A percentile compares a stretch with the other conserved stretches of the same genome.
Conservation (phyloP, 2,888 invertebrate genomes). For the Marronus borbonicus region DNA sequence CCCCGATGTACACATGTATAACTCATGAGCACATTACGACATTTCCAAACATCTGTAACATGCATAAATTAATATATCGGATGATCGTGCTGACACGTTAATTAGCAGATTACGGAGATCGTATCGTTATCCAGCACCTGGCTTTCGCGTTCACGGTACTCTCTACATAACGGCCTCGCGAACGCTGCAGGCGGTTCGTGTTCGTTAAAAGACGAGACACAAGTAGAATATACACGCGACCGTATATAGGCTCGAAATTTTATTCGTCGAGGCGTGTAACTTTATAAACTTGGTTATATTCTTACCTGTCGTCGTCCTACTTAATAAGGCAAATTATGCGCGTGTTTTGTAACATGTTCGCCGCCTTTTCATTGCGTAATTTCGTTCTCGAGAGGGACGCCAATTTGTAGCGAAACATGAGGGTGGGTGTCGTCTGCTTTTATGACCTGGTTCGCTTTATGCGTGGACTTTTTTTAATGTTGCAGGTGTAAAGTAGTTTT, state of each 20-base stretch:
- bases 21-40: not conserved
- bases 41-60: not conserved
- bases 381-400: not conserved
- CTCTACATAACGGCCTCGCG: too few species aligned
- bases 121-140: not conserved
- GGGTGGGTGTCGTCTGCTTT: not conserved
- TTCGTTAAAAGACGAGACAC: not conserved
- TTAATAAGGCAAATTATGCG: constrained; percentile 4
- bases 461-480: not conserved
- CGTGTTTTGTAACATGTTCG: not conserved
- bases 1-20: too few species aligned
- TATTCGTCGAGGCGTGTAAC: not conserved
- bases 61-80: constrained; percentile 22
- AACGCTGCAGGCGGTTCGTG: not conserved
- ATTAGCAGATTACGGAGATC: constrained; percentile 2
- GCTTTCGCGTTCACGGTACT: too few species aligned
- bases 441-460: not conserved
- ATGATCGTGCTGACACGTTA: constrained; percentile 26
- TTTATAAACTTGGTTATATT: not conserved
- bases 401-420: not conserved
- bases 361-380: not conserved
- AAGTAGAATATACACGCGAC: not conserved
- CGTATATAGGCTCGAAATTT: not conserved
- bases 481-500: too few species aligned
- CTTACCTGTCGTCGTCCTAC: not conserved